phyloP scores from a whole-genome alignment of 2,888 invertebrate species.

The Athetis lepigone region DNA sequence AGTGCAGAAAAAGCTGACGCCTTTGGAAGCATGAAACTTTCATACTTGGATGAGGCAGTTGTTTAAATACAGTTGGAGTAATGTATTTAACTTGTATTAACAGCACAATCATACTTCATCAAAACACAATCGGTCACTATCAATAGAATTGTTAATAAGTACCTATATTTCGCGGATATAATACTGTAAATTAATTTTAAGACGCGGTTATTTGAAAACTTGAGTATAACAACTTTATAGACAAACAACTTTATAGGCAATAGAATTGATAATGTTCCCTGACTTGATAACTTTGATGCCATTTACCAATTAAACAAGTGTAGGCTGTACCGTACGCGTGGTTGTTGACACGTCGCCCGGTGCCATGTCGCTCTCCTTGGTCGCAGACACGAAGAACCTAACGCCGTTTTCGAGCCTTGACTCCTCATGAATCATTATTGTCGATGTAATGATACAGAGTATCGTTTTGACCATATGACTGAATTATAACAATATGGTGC shows the following conservation, averaged over 20 bases:
- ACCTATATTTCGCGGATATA: not conserved
- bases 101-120: no score
- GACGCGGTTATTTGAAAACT: not conserved
- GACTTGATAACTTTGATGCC: slow-evolving; percentile 13
- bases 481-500: not conserved
- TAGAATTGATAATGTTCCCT: slow-evolving; percentile 10
- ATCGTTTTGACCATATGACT: slow-evolving; percentile 9
- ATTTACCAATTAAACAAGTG: slow-evolving; percentile 34
- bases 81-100: no score
- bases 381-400: slow-evolving; percentile 15
- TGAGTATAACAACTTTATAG: not conserved
- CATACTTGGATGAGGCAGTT: slow-evolving; percentile 32
- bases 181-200: not conserved
- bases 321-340: slow-evolving; percentile 56
- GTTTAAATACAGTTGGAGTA: not conserved
- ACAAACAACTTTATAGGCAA: slow-evolving; percentile 8
- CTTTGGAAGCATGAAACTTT: slow-evolving; percentile 32
- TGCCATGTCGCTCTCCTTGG: slow-evolving; percentile 26
- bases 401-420: slow-evolving; percentile 5
- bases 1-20: slow-evolving; percentile 67
- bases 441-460: slow-evolving; percentile 16
- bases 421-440: slow-evolving; percentile 25
- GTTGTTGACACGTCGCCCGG: slow-evolving; percentile 65
- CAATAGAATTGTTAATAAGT: no score
- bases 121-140: not conserved